Base-by-base conservation (phyloP, 1,140 invertebrate genomes). In the Eriocheir sinensis region DNA sequence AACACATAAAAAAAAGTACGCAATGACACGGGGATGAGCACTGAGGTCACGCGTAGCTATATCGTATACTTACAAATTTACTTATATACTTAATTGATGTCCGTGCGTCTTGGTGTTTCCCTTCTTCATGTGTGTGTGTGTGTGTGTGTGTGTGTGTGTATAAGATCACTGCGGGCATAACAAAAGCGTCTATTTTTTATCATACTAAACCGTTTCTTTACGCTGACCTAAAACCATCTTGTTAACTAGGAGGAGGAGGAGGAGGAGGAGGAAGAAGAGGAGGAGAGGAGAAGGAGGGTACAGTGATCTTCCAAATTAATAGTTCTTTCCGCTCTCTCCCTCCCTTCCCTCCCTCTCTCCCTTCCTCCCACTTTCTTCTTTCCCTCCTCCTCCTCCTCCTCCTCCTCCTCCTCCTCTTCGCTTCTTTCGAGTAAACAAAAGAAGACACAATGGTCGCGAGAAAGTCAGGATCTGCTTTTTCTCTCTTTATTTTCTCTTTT, bases 161-260 rank as follows among this genome's bases (percentile, higher is more conserved):
- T 12, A n/a, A n/a, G 4, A 15, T 15, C 4, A 48, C 4, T 8
- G 15, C 15, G 44, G 44, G 4, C 4, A 4, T 21, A 72, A 72
- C 60, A 72, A 72, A 72, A 72, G 60, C n/a, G 60, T 72, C 60
- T 72, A 72, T n/a, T 72, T 72, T n/a, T 72, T 72, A 72, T 72
- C 60, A 72, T 72, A 72, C 60, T 72, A n/a, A 72, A 21, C 60
- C 60, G 48, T 21, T 53, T 21, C 48, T 53, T 53, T 53, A 53
- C 27, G 60, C 60, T 72, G 9, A n/a, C 60, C 60, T 0, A 3
- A 9, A 0, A 17, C 48, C 8, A n/a, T n/a, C 60, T 72, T 72
- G 21, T 72, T 72, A n/a, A n/a, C 8, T 0, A 72, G 60, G 60
- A 72, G 60, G 60, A 72, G 60, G 60, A 72, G 60, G 60, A 72